phyloP scores from a whole-genome alignment of 2,113 vertebrate genomes.

The Pandion haliaetus region DNA sequence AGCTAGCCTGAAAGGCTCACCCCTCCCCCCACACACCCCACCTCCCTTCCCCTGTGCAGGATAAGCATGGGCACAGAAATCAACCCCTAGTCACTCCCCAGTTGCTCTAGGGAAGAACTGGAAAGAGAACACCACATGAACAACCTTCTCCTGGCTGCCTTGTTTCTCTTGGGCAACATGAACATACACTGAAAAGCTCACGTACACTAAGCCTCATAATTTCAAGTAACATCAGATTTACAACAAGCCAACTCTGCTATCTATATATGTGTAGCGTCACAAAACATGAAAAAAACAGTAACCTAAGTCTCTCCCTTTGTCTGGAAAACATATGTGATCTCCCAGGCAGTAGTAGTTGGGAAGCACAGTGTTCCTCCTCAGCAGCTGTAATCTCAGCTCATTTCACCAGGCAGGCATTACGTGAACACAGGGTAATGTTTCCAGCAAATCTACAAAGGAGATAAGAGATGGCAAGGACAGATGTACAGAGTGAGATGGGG shows the following conservation, averaged over 20 bases:
- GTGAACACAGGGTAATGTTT: not conserved
- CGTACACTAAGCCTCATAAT: not conserved
- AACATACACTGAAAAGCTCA: not conserved
- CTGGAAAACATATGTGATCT: not conserved
- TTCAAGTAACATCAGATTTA: not conserved
- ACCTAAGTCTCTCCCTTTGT: not conserved
- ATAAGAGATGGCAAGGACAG: not conserved
- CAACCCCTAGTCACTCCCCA: not conserved
- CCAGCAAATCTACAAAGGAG: not conserved
- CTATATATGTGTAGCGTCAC: rapidly evolving
- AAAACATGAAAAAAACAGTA: not conserved
- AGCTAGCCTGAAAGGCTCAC: not conserved
- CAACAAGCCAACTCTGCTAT: not conserved
- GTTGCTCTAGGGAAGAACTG: not conserved
- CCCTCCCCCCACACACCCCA: rapidly evolving
- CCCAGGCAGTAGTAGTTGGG: not conserved
- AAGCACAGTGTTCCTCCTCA: not conserved
- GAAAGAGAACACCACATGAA: not conserved
- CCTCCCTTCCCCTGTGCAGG: not conserved
- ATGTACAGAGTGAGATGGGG: not conserved
- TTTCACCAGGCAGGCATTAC: not conserved
- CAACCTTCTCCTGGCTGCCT: not conserved
- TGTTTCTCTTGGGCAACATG: not conserved
- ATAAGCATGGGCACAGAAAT: not conserved
- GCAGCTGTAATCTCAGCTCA: not conserved